These are phyloP conservation scores for Gnathonemus longibarbis DNA, from an alignment of 2,113 vertebrate species.

Conservation along the genomic window DNA sequence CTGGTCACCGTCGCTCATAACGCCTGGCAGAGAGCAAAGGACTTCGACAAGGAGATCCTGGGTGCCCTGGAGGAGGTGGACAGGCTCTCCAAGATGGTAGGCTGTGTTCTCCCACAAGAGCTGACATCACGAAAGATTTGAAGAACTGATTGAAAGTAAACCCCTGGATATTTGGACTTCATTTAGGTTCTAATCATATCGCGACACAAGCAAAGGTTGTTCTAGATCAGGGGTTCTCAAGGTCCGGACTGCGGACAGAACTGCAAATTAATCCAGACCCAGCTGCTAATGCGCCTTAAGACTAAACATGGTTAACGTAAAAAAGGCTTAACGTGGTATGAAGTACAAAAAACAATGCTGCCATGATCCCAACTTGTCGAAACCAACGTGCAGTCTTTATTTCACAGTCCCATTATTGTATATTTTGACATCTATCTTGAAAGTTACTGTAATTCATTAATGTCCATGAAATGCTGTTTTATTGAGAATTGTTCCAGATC, in stretches of 20 bases:
- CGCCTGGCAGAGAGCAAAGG: constrained; percentile 72
- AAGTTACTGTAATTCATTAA: neutral
- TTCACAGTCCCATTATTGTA: neutral
- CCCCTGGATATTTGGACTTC: neutral
- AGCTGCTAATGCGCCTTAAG: neutral
- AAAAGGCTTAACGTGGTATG: neutral
- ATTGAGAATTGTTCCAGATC: neutral
- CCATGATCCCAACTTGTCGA: neutral
- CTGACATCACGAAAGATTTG: neutral
- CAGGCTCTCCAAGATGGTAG: constrained; percentile 87
- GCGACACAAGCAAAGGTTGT: neutral
- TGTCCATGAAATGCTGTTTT: neutral
- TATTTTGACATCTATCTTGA: neutral
- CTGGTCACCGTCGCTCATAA: constrained; percentile 64
- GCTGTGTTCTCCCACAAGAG: neutral
- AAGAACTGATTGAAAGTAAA: neutral
- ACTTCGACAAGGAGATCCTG: constrained; percentile 79
- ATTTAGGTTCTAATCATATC: neutral
- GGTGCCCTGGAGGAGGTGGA: constrained; percentile 85
- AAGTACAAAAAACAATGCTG: neutral
- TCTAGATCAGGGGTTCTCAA: neutral
- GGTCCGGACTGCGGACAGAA: neutral
- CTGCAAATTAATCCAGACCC: neutral
- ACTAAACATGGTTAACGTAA: neutral
- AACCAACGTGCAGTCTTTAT: neutral